Percentiles rank a stretch among this genome's conserved stretches.
These are phyloP conservation scores for Jacana jacana DNA, from an alignment of 2,113 vertebrate genomes.

Conservation along the genomic window DNA sequence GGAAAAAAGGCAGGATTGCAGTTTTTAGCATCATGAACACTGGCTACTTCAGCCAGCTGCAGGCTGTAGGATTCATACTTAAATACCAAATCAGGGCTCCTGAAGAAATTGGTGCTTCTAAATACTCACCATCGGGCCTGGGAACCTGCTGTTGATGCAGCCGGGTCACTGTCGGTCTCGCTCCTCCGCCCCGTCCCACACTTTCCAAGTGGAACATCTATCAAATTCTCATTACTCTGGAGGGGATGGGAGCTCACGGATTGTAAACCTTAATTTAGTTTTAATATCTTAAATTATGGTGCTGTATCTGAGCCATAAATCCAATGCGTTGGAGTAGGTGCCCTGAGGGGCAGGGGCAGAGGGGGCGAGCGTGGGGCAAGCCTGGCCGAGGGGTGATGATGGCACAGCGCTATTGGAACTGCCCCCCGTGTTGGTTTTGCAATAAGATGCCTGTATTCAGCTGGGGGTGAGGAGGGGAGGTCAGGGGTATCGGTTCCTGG, in stretches of 20 bases:
- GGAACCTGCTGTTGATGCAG: not conserved
- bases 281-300: constrained; percentile 23
- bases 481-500: constrained; percentile 40
- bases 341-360: not conserved
- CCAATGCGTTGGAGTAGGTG: not conserved
- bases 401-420: constrained; percentile 26
- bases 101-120: not conserved
- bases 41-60: not conserved
- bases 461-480: constrained; percentile 38
- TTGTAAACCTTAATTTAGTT: constrained; percentile 47
- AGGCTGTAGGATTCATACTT: not conserved
- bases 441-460: constrained; percentile 41
- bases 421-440: constrained; percentile 54
- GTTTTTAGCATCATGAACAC: not conserved
- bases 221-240: constrained; percentile 52
- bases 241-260: constrained; percentile 12
- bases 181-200: not conserved
- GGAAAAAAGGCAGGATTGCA: not conserved
- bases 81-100: not conserved
- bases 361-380: not conserved
- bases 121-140: not conserved
- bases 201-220: constrained; percentile 16
- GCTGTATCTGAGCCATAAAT: not conserved
- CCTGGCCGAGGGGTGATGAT: not conserved
- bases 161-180: not conserved